These are phyloP conservation scores for Phalacrocorax aristotelis DNA, from an alignment of 2,113 vertebrate genomes.

Conservation along the genomic window DNA sequence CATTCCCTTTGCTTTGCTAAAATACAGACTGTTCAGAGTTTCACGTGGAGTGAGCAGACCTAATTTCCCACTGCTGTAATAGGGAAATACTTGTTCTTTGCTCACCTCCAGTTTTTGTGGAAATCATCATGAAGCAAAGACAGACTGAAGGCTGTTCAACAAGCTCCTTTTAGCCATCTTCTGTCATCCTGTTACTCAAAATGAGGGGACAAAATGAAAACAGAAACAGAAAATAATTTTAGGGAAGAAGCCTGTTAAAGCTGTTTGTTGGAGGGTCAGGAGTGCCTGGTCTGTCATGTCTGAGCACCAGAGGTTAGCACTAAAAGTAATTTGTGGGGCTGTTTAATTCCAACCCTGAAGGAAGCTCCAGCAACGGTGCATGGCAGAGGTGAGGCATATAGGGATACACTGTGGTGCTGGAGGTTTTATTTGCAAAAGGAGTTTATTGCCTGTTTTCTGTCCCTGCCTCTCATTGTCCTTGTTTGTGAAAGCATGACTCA, in stretches of 20 bases:
- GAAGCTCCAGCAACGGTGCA: background rate
- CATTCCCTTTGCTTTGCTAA: background rate
- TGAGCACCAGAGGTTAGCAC: background rate
- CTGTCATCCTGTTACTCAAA: background rate
- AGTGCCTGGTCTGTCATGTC: background rate
- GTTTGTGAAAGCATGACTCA: constrained; percentile 24
- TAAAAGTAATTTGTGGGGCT: background rate
- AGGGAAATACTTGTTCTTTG: background rate
- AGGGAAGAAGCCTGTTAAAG: background rate
- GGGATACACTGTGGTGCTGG: background rate
- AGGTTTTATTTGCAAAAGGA: constrained; percentile 25
- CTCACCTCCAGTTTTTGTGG: background rate
- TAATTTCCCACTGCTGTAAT: background rate
- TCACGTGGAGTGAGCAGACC: background rate
- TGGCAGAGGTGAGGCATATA: background rate
- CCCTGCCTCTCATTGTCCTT: constrained; percentile 25
- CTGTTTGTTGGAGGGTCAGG: background rate
- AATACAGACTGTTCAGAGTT: background rate
- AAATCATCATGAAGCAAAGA: background rate
- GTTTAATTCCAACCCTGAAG: background rate
- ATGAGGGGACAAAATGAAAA: background rate
- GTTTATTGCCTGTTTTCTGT: constrained; percentile 33
- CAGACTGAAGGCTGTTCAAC: background rate
- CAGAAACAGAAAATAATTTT: background rate
- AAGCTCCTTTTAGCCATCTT: background rate